Base-by-base conservation (phyloP, 2,113 vertebrate species). In the Rana temporaria region DNA sequence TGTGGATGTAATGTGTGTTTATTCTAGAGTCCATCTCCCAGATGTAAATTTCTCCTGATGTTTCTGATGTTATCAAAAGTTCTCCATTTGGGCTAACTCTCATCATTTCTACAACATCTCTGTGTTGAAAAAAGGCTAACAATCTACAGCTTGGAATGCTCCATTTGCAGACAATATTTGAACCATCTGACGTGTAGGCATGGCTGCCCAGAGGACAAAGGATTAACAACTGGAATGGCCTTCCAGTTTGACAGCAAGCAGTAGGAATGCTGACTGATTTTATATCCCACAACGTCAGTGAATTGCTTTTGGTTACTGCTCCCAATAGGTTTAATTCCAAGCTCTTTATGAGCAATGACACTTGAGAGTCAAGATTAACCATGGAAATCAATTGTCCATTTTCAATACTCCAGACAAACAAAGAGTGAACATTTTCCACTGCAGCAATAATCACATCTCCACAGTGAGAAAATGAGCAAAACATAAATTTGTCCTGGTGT, bases 161-260 rank as follows among this genome's bases (percentile, higher is more conserved):
- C 94, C 94, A 95, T 73, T 82, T 89, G 89, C 90, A 93, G 70
- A 95, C 89, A 2, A 79, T 20, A 66, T 90, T 84, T 0, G 92
- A 92, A 5, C 92, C 90, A 65, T 95, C 93, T 4, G 82, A n/a
- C 0, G 91, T 90, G 76, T 92, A 95, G 74, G 92, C 92, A n/a
- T 84, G 63, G 34, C 86, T 38, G 1, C 87, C 90, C 4, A 56
- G 26, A n/a, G 63, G 14, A 12, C 89, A 90, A 5, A 89, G 83
- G 48, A 87, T 84, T 42, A 95, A 71, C 3, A 85, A 85, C 75
- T 76, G 81, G 9, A 94, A 86, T 5, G 84, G 87, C 4, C 32
- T 4, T 7, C 80, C 62, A 81, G 91, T 92, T 90, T 89, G 92
- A 1, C 85, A 89, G 79, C 84, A 84, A 12, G 82, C 52, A 3